Base-by-base conservation (phyloP, 1,140 invertebrate genomes). In the Idris sp. region DNA sequence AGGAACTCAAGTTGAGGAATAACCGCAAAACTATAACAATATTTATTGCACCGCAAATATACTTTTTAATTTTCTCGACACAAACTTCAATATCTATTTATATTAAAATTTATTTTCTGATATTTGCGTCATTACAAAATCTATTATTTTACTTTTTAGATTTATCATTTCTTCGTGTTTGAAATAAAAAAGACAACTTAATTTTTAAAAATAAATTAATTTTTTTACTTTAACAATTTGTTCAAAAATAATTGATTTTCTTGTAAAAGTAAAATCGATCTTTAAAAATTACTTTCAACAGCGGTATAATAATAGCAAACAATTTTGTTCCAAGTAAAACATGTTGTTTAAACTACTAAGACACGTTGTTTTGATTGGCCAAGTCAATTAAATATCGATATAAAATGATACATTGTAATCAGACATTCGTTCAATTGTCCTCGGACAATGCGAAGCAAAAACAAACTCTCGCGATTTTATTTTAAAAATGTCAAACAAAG, bases 401-500 rank as follows among this genome's bases (percentile, higher is more conserved):
- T 69, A 16, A 22, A 31, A 33, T 61, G 54, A 51, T 46, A 61
- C 26, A 49, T 43, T 13, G 35, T 11, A 53, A 51, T 59, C 38
- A 44, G 19, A 46, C 18, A 10, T 51, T 59, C 31, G 30, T 56
- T 54, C 58, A 35, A 72, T 72, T 72, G 58, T 72, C 58, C 48
- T 36, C 53, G 53, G 31, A 61, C 46, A 53, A 61, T 61, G 40
- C 56, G 15, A 62, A 44, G 19, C 25, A 35, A 62, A 67, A 58
- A 53, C 54, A 73, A 53, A 61, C 46, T 36, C 44, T 11, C 38
- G 40, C 31, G 38, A 53, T 36, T 41, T 40, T n/a, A n/a, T n/a
- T 33, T 61, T 56, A 64, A 62, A 74, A 74, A 38, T 35, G 22
- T 54, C 33, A 40, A 68, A 67, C 71, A 74, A 78, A 72, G 65